These are phyloP conservation scores for Holacanthella duospinosa DNA, from an alignment of 2,888 invertebrate species.

Conservation along the genomic window DNA sequence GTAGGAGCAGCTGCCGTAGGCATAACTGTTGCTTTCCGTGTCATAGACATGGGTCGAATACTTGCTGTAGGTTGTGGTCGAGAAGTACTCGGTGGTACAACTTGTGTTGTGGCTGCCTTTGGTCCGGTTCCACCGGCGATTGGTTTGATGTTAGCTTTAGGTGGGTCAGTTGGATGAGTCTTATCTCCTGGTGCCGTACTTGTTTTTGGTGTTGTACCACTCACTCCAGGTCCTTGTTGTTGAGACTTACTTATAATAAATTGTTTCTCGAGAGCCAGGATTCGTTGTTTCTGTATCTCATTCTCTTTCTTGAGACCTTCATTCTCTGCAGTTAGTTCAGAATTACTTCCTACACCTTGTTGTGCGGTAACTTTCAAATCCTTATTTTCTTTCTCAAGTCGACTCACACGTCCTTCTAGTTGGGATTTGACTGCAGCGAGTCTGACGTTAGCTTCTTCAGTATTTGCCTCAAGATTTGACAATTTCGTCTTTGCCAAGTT, in stretches of 20 bases:
- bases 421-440: constrained; percentile 56
- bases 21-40: constrained; percentile 63
- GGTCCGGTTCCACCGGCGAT: constrained; percentile 59
- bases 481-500: constrained; percentile 36
- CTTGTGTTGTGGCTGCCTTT: constrained; percentile 20
- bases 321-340: constrained; percentile 46
- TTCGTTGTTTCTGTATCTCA: constrained; percentile 48
- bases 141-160: constrained; percentile 88
- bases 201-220: constrained; percentile 11
- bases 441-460: constrained; percentile 40
- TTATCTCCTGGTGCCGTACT: constrained; percentile 43
- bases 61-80: constrained; percentile 65
- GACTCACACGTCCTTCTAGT: constrained; percentile 56
- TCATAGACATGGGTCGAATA: constrained; percentile 77
- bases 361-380: constrained; percentile 49
- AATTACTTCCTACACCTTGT: constrained; percentile 9
- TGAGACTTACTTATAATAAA: too few relatives aligned
- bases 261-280: constrained; percentile 38
- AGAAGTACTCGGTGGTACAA: constrained; percentile 18
- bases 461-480: constrained; percentile 40
- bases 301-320: constrained; percentile 62
- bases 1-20: constrained; percentile 48
- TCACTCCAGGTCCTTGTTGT: constrained; percentile 10
- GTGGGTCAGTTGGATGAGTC: constrained; percentile 49
- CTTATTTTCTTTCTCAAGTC: constrained; percentile 61